phyloP scores from a whole-genome alignment of 2,113 vertebrate genomes.

The Rynchops niger region DNA sequence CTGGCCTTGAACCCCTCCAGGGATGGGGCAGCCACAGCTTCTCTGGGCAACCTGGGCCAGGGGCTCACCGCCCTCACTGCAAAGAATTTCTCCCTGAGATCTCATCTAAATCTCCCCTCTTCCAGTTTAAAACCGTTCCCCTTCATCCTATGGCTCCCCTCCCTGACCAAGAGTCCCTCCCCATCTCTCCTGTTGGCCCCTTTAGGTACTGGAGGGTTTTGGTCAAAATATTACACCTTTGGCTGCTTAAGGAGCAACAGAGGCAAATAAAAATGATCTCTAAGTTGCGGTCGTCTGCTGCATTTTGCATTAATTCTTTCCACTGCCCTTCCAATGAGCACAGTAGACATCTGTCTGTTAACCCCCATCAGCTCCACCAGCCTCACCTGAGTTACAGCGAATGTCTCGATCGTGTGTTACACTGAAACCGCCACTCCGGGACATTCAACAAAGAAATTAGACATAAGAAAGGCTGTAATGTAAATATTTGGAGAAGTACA shows the following conservation, averaged over 20 bases:
- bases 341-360: not conserved
- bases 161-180: too few relatives aligned
- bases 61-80: too few relatives aligned
- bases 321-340: not conserved
- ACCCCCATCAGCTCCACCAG: not conserved
- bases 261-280: not conserved
- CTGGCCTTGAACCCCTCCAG: too few relatives aligned
- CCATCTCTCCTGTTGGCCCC: too few relatives aligned
- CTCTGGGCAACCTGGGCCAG: too few relatives aligned
- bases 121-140: too few relatives aligned
- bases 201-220: not conserved
- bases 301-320: not conserved
- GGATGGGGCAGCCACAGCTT: too few relatives aligned
- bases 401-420: not conserved
- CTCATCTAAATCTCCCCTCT: too few relatives aligned
- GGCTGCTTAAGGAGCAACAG: not conserved
- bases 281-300: not conserved
- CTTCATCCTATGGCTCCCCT: too few relatives aligned
- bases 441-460: not conserved
- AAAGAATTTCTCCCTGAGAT: too few relatives aligned
- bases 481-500: not conserved
- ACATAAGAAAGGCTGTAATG: not conserved
- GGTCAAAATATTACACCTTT: not conserved
- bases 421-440: not conserved
- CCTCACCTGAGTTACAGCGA: not conserved